Evolutionary conservation across 2,797 vertebrate species (phyloP), one percentile per base, ranked within the genome.

Genomic region (Typhlichthys eigenmanni): DNA sequence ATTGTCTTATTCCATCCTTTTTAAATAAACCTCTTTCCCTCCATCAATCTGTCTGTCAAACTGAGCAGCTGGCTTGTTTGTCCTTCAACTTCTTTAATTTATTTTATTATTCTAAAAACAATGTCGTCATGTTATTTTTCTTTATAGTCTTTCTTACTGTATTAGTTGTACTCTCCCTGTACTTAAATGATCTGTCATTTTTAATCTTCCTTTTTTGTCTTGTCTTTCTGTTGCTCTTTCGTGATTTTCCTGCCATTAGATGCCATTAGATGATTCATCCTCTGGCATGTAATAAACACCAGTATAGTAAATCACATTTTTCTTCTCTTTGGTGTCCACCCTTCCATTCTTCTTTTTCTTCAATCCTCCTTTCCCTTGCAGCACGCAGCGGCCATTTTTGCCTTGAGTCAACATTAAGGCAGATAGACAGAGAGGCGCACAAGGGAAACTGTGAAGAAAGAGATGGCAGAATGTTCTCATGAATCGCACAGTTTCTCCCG

Each of bases 221-320:
- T 56, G 10, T 56, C 55, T 38, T n/a, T 14, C 34, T 43, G 5
- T n/a, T 16, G 32, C 24, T 55, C 54, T 55, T 2, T 14, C 32
- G n/a, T 9, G 13, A 6, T 6, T 51, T 2, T 7, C 14, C 49
- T 17, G 32, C 13, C 2, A 16, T 10, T 0, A 64, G 65, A n/a
- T n/a, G n/a, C n/a, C n/a, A n/a, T n/a, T n/a, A n/a, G n/a, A 76
- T 68, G 64, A 70, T 16, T 48, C 64, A 55, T 82, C 75, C 76
- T 75, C 57, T 4, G 14, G 75, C 66, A 81, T 75, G 76, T 77
- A 80, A 80, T 82, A 79, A 81, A 82, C 72, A 80, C 65, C 64
- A 66, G 58, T 70, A 72, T 64, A 66, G 58, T 71, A 72, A 55
- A 76, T 74, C 67, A 58, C 8, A 3, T 64, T 46, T 10, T 19